Evolutionary conservation across 1,140 invertebrate species (phyloP), one percentile per base, ranked within the genome.

Genomic region (Melitaea cinxia): DNA sequence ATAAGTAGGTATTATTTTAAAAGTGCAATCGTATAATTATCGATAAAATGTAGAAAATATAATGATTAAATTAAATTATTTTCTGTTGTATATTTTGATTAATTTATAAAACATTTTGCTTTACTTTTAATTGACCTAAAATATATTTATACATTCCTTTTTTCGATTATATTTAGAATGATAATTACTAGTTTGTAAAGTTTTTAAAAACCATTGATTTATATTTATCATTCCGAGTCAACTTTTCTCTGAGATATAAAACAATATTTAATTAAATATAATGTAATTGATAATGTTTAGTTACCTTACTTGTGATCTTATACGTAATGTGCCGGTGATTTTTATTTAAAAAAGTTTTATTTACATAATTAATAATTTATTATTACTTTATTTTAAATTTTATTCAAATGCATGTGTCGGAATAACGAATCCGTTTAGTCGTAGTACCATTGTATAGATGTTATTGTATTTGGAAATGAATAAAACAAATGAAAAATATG

Each of bases 381-480:
- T 65, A 61, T 55, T 53, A 56, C 70, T 71, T 65, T 55, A 62
- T 75, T 70, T 42, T 58, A 68, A n/a, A 65, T 68, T 75, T 82
- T 71, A 73, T 78, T 80, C 80, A 71, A 80, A 68, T 82, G 80
- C 82, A 89, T 87, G 83, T 84, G 79, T 85, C 77, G 80, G 76
- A 82, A 78, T 83, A 80, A 76, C 75, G 52, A 81, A 78, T 80
- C 78, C 77, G 78, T 88, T 84, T 88, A 90, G 84, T 67, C 75
- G 88, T 90, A 90, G 65, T 82, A 82, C 70, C 81, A 86, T 83
- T 90, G 85, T 88, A 90, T 90, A 88, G 85, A 88, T 88, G 88
- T 90, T 90, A 90, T 86, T 88, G 87, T 89, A 89, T 80, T 88
- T 89, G 83, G 74, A 83, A 85, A 85, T 82, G 71, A 90, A 88